Percentiles rank a stretch among this genome's conserved stretches.
Conservation (phyloP, 2,113 vertebrate genomes). For the Butastur rufipennis region DNA sequence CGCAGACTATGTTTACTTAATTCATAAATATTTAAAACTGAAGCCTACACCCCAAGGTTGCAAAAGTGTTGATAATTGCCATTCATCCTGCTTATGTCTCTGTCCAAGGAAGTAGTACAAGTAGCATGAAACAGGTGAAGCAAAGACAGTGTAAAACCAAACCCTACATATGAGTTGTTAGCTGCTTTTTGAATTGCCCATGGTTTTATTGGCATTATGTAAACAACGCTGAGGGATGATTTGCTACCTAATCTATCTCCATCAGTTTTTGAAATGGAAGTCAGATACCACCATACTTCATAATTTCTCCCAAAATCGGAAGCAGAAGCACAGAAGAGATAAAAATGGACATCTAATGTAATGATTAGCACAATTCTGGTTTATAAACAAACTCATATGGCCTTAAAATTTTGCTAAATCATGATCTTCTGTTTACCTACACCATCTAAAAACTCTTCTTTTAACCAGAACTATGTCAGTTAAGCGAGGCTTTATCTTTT, state of each 20-base stretch:
- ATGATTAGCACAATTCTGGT: not conserved
- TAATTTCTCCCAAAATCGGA: not conserved
- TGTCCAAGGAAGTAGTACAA: not conserved
- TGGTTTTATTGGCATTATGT: not conserved
- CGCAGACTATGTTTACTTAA: not conserved
- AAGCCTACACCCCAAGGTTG: constrained; percentile 20
- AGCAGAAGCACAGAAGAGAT: not conserved
- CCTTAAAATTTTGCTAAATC: not conserved
- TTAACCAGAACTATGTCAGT: not conserved
- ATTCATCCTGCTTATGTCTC: constrained; percentile 28
- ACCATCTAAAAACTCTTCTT: not conserved
- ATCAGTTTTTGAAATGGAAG: not conserved
- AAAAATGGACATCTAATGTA: not conserved
- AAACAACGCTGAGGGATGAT: not conserved
- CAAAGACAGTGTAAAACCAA: not conserved
- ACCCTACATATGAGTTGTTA: not conserved
- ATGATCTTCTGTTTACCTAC: not conserved
- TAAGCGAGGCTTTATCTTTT: not conserved
- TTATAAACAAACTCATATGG: not conserved
- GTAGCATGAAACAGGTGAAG: not conserved
- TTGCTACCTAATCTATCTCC: not conserved
- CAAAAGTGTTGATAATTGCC: constrained; percentile 24
- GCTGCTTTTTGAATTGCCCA: not conserved
- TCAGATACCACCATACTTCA: not conserved
- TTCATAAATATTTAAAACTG: not conserved